Base-by-base conservation (phyloP, 2,113 vertebrate genomes). In the Tachysurus vachellii region DNA sequence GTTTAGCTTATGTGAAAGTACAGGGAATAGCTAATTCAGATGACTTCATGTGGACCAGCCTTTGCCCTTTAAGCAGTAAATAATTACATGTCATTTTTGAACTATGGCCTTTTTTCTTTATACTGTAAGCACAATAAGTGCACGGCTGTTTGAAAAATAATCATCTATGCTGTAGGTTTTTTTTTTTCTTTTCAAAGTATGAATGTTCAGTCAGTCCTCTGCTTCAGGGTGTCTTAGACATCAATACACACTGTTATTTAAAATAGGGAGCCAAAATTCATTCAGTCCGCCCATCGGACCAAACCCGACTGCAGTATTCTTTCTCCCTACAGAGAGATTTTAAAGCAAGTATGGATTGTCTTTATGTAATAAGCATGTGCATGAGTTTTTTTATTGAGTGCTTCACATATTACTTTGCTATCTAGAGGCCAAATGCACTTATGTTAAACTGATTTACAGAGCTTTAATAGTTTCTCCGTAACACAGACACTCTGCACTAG, bases 61-160 rank as follows among this genome's bases (percentile, higher is more conserved):
- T 56, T 28, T 66, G 56, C 82, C 88, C 82, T 89, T 83, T 83
- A 57, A 57, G 12, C 42, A 80, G 75, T 71, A 68, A 76, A 80
- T 82, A 85, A 87, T 87, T 89, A 83, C 84, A 76, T 70, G 56
- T 85, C 70, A 68, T 80, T 47, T 84, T 83, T 86, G 82, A 81
- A 54, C 56, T 44, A 62, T 44, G 8, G 31, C 71, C 75, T 80
- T 44, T 85, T 50, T n/a, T 64, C 23, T 76, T 23, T 71, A 47
- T 85, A 10, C 62, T n/a, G n/a, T n/a, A n/a, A n/a, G 26, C 42
- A 62, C 57, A 62, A 76, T 21, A 62, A 62, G 36, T 50, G 14
- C 56, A 76, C 4, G n/a, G 62, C 62, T 66, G n/a, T 66, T 28
- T 66, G 19, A 9, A 61, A 66, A 66, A 66, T 28, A 66, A 13